phyloP scores from a whole-genome alignment of 2,797 vertebrate species.

The Vireo griseus region DNA sequence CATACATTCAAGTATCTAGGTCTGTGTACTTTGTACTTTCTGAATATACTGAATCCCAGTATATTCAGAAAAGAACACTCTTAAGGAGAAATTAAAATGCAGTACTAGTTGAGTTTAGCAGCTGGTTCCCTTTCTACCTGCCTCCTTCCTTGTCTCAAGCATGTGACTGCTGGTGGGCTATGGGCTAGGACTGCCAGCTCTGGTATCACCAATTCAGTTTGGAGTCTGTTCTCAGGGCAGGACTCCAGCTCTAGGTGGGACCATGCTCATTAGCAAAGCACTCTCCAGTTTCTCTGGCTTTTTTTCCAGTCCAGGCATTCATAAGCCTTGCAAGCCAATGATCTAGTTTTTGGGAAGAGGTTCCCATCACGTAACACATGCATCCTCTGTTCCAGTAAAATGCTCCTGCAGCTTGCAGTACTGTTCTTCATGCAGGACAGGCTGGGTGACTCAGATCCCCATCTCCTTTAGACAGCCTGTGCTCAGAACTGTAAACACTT shows the following conservation, averaged over 20 bases:
- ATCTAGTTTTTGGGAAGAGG: neutral
- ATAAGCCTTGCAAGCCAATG: neutral
- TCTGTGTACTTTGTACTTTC: too few species aligned
- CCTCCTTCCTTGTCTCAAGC: neutral
- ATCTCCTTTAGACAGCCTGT: neutral
- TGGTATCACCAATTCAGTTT: accelerated
- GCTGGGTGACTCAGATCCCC: neutral
- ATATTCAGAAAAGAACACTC: neutral
- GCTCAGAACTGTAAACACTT: neutral
- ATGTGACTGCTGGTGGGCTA: neutral
- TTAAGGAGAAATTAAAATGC: neutral
- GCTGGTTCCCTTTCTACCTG: neutral
- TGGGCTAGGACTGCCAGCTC: neutral
- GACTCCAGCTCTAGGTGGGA: neutral
- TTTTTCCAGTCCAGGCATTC: neutral
- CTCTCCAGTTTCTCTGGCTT: neutral
- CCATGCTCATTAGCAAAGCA: neutral
- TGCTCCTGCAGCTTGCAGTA: accelerated
- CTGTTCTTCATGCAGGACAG: neutral
- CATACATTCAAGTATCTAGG: too few species aligned
- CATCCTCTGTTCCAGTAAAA: neutral
- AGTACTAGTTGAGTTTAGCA: neutral
- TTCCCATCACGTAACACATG: neutral
- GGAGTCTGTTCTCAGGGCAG: neutral
- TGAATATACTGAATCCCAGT: neutral